Conservation (phyloP, 2,113 vertebrate species). For the Ammospiza caudacuta region DNA sequence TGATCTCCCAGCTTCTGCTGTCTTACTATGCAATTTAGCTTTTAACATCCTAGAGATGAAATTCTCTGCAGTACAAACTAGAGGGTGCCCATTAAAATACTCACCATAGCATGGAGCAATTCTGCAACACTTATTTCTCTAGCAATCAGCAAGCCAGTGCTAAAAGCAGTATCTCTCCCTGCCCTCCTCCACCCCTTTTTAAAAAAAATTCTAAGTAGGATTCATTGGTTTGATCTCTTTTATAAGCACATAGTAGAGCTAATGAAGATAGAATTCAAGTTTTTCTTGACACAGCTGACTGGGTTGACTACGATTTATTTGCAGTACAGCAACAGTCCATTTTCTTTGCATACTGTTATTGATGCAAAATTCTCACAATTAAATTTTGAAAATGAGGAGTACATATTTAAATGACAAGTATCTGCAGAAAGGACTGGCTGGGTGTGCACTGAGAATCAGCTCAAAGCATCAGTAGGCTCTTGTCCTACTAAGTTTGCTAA, state of each 20-base stretch:
- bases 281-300: background rate
- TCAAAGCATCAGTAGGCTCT: background rate
- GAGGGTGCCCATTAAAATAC: background rate
- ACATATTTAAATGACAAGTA: background rate
- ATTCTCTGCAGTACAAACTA: background rate
- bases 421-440: background rate
- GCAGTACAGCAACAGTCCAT: background rate
- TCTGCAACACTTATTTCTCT: background rate
- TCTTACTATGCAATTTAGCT: background rate
- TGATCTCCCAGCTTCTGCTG: background rate
- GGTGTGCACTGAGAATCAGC: background rate
- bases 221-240: background rate
- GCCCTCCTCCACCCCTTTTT: accelerated
- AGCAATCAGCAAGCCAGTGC: background rate
- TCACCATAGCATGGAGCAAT: background rate
- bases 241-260: background rate
- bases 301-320: background rate
- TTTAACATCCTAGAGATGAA: background rate
- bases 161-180: background rate
- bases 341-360: background rate
- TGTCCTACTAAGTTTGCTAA: background rate
- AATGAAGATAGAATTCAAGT: background rate
- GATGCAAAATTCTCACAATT: background rate
- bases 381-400: background rate
- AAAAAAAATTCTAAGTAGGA: background rate